Evolutionary conservation across 2,888 invertebrate species (phyloP).

Genomic region (Apantesis nais): DNA sequence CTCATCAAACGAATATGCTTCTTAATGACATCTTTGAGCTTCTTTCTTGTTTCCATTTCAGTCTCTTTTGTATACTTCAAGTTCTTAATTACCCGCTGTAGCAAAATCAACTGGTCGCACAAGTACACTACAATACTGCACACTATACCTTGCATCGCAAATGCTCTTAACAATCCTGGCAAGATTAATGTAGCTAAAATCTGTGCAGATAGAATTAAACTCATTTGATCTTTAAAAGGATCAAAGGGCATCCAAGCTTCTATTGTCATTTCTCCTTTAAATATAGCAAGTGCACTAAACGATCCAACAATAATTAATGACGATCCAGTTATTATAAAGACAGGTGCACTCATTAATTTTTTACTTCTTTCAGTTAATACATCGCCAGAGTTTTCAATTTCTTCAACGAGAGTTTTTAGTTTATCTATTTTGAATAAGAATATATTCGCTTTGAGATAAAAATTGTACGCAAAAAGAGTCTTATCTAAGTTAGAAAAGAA

Average conservation of each 20-base stretch:
- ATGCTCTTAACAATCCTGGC: constrained; percentile 61
- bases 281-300: constrained; percentile 56
- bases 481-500: constrained; percentile 68
- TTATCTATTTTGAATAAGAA: constrained; percentile 60
- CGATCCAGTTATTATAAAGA: constrained; percentile 52
- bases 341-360: constrained; percentile 58
- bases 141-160: constrained; percentile 71
- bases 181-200: constrained; percentile 56
- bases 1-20: constrained; percentile 73
- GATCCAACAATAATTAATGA: constrained; percentile 47
- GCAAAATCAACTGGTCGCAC: constrained; percentile 68
- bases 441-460: constrained; percentile 60
- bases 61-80: constrained; percentile 53
- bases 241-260: constrained; percentile 77
- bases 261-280: constrained; percentile 63
- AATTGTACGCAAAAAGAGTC: constrained; percentile 63
- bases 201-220: constrained; percentile 57
- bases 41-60: constrained; percentile 50
- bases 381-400: constrained; percentile 68
- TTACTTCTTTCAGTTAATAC: constrained; percentile 55
- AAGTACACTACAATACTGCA: constrained; percentile 72
- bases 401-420: constrained; percentile 56
- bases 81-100: constrained; percentile 58
- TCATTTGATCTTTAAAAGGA: constrained; percentile 55
- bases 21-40: constrained; percentile 61